Conservation (phyloP, 2,797 vertebrate species). For the Smutsia temminckii region DNA sequence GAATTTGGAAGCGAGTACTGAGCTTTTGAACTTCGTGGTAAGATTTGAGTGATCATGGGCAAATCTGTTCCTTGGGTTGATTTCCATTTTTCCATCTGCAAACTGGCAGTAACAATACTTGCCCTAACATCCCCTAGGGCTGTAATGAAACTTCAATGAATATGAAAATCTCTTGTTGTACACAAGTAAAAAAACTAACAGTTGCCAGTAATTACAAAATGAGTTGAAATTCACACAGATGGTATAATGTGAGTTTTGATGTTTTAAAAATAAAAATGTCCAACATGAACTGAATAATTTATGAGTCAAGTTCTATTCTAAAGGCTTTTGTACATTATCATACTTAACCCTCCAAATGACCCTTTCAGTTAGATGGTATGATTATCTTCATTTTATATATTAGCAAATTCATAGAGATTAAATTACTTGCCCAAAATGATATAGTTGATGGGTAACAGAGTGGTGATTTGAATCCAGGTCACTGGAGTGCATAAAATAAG, state of each 20-base stretch:
- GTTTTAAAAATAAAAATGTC: slow-evolving; percentile 23
- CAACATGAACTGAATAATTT: not conserved
- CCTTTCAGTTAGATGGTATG: not conserved
- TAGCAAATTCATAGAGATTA: not conserved
- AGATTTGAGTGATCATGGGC: not conserved
- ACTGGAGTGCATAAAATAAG: not conserved
- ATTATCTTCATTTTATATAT: not conserved
- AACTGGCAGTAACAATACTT: not conserved
- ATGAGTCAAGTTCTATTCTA: not conserved
- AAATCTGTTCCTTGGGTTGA: not conserved
- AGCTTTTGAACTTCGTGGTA: not conserved
- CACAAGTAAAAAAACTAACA: not conserved
- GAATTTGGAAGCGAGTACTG: not conserved
- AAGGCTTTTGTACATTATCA: not conserved
- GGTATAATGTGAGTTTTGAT: not conserved
- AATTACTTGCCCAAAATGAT: not conserved
- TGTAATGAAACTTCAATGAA: not conserved
- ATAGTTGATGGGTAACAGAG: not conserved
- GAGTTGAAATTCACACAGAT: not conserved
- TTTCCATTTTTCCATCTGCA: not conserved
- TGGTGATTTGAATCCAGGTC: not conserved
- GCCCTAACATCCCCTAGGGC: not conserved
- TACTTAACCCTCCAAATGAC: not conserved
- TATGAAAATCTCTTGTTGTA: not conserved
- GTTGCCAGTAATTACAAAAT: not conserved